A percentile compares a stretch with the other conserved stretches of the same genome.
Conservation (phyloP, 2,113 vertebrate species). For the Nycticryphes semicollaris region DNA sequence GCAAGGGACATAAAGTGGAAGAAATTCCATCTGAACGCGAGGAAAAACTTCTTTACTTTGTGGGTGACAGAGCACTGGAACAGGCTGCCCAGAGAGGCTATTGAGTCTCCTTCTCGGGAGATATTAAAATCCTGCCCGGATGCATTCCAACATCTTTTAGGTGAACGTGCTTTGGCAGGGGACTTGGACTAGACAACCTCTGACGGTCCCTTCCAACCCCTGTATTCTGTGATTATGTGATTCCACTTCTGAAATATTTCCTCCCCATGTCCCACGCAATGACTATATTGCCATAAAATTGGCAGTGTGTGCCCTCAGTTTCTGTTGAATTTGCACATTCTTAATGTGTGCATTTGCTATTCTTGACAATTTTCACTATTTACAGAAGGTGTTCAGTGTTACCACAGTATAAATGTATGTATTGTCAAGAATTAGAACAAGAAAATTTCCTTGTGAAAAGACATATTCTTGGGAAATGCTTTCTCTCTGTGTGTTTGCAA, state of each 20-base stretch:
- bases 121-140: neutral
- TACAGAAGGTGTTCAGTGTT: neutral
- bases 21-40: neutral
- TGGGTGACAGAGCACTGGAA: neutral
- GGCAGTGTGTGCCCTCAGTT: neutral
- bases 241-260: neutral
- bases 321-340: neutral
- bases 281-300: neutral
- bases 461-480: neutral
- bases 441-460: neutral
- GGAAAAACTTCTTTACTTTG: neutral
- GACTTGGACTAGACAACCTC: neutral
- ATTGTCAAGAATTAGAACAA: neutral
- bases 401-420: neutral
- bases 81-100: neutral
- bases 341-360: too few relatives aligned
- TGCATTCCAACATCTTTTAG: neutral
- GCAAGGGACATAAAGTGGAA: neutral
- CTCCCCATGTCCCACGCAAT: neutral
- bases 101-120: neutral
- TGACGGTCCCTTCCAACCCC: neutral
- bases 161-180: neutral
- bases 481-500: neutral
- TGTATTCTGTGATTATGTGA: neutral
- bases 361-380: neutral